phyloP scores from a whole-genome alignment of 1,140 invertebrate species.

The Akabosia matsudoensis region DNA sequence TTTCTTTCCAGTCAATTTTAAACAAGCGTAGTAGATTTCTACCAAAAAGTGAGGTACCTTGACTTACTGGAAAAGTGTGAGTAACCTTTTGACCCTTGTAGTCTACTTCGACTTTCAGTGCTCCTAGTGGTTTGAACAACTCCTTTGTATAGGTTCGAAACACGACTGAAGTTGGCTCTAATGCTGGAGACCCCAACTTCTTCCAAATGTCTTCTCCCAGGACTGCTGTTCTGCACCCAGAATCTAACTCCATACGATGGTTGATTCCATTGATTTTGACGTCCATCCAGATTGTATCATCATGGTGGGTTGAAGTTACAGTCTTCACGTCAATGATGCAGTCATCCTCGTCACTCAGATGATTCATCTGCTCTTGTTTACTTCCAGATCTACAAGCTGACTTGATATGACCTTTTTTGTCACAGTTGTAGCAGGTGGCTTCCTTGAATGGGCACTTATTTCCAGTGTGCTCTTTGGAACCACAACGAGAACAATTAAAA shows the following conservation, averaged over 20 bases:
- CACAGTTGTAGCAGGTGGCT: not conserved
- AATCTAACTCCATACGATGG: constrained; percentile 10
- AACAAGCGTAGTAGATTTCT: not conserved
- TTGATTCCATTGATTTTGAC: not conserved
- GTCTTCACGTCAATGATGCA: not conserved
- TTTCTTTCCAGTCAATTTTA: not conserved
- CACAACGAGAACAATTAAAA: not conserved
- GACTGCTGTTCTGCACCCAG: not conserved
- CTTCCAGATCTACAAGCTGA: not conserved
- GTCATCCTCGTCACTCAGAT: no score
- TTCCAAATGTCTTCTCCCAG: not conserved
- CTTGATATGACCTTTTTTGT: not conserved
- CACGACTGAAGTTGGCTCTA: not conserved
- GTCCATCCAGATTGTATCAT: not conserved
- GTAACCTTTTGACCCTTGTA: not conserved
- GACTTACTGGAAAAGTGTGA: not conserved
- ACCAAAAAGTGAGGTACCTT: constrained; percentile 8
- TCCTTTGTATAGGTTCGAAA: constrained; percentile 5
- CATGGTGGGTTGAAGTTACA: not conserved
- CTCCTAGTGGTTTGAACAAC: not conserved
- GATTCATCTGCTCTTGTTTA: not conserved
- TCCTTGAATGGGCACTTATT: not conserved
- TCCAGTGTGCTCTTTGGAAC: not conserved
- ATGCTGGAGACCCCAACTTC: not conserved
- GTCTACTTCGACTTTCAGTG: not conserved